Evolutionary conservation across 1,140 invertebrate species (phyloP), one percentile per base, ranked within the genome.

Genomic region (Condylostylus longicornis): DNA sequence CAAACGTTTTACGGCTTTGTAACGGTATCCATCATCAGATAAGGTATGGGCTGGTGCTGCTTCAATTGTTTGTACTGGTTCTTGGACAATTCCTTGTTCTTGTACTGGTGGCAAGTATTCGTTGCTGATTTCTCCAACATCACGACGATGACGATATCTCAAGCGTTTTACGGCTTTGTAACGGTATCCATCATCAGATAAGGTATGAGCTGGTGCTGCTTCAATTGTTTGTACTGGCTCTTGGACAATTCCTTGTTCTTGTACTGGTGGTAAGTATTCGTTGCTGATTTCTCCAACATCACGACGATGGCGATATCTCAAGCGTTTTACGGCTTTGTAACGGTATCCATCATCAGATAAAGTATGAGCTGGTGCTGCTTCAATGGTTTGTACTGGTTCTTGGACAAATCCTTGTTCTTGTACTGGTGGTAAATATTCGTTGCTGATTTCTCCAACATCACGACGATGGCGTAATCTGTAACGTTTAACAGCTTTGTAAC

Each of bases 71-170:
- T 10, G 21, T 20, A 31, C n/a, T 15, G 42, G 22, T 23, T 14
- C 9, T 50, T 51, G 42, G 43, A 42, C 20, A 42, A 41, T 36
- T 51, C 49, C 33, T 57, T 33, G n/a, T n/a, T n/a, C 57, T 43
- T 58, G 54, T 27, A 55, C 47, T 12, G 54, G 54, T 17, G 54
- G 52, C 42, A 58, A 43, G 29, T 58, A 58, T 37, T 58, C 54
- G 39, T 48, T 50, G 28, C 37, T 52, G 32, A 52, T 35, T 44
- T 47, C 47, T 15, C 38, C 33, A 5, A 49, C 47, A 43, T 49
- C 47, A 41, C 47, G 47, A 32, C 47, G 47, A n/a, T 42, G 41
- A 18, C 47, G 45, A 19, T 41, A 42, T 31, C 42, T 42, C 17
- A 47, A 35, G 5, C 45, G 42, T 31, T 42, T 46, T 0, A 51